phyloP scores from a whole-genome alignment of 2,113 vertebrate genomes.

The Barnardius zonarius region DNA sequence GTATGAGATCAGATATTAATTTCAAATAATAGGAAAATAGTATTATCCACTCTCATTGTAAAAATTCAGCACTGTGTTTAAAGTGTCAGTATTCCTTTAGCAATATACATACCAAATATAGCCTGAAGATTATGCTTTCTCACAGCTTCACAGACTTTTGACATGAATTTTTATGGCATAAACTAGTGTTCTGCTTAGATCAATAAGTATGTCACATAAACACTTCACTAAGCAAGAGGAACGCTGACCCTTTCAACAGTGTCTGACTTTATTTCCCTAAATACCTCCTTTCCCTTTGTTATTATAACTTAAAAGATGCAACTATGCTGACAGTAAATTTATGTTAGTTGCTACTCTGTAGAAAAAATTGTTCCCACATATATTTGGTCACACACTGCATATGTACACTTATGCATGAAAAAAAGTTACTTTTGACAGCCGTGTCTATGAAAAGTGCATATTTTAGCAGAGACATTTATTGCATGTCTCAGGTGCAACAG shows the following conservation, averaged over 20 bases:
- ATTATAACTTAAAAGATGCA: constrained; percentile 69
- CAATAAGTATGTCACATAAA: constrained; percentile 51
- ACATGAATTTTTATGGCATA: constrained; percentile 53
- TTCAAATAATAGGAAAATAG: constrained; percentile 80
- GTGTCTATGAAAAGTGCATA: constrained; percentile 79
- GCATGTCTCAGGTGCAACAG: constrained; percentile 72
- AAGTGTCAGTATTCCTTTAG: constrained; percentile 71
- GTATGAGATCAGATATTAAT: constrained; percentile 66
- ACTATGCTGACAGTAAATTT: constrained; percentile 64
- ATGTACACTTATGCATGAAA: constrained; percentile 74
- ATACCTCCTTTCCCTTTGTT: constrained; percentile 54
- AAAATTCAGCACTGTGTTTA: constrained; percentile 61
- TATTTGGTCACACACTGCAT: constrained; percentile 87
- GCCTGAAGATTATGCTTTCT: constrained; percentile 48
- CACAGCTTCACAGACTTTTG: constrained; percentile 52
- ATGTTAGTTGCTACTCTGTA: constrained; percentile 70
- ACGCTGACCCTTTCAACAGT: constrained; percentile 71
- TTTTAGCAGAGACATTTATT: constrained; percentile 66
- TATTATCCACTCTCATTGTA: constrained; percentile 67
- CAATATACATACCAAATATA: constrained; percentile 46
- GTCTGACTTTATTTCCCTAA: constrained; percentile 62
- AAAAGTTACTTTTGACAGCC: constrained; percentile 60
- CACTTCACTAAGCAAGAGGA: constrained; percentile 63
- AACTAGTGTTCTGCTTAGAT: constrained; percentile 61
- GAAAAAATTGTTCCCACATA: constrained; percentile 74